Conservation (phyloP, 2,113 vertebrate genomes). For the Ibidorhyncha struthersii region DNA sequence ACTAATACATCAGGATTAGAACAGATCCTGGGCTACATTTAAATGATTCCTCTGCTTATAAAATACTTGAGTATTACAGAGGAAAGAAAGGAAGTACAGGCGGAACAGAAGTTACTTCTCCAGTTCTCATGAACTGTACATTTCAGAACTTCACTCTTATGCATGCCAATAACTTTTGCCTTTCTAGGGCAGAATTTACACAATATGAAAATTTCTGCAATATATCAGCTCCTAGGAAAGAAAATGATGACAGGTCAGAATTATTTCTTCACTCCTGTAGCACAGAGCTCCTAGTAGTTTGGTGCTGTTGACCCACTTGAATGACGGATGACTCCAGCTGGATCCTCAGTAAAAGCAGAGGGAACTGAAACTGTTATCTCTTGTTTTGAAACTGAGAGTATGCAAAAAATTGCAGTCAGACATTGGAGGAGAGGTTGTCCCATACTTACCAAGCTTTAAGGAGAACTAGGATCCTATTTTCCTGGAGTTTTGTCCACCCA, state of each 20-base stretch:
- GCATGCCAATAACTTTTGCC: background rate
- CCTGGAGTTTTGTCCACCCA: background rate
- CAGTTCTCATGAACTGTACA: background rate
- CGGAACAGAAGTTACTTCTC: constrained; percentile 16
- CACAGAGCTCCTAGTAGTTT: background rate
- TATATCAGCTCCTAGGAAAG: background rate
- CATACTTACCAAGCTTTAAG: background rate
- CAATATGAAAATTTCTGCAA: constrained; percentile 22
- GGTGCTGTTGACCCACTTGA: background rate
- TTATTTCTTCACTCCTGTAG: background rate
- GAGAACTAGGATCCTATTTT: background rate
- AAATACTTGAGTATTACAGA: background rate
- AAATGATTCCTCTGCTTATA: constrained; percentile 40
- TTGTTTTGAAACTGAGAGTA: background rate
- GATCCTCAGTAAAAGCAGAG: background rate
- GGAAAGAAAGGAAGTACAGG: background rate
- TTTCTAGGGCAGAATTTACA: constrained; percentile 25
- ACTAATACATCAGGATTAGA: constrained; percentile 62
- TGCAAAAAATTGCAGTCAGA: background rate
- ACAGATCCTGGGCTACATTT: constrained; percentile 23
- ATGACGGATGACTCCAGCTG: background rate
- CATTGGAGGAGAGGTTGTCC: background rate
- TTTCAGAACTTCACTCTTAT: constrained; percentile 30
- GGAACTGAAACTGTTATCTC: background rate
- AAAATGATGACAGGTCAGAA: background rate